A percentile compares a stretch with the other conserved stretches of the same genome.
Evolutionary conservation across 2,797 vertebrate genomes (phyloP).

Genomic region (Cephalopachus bancanus): DNA sequence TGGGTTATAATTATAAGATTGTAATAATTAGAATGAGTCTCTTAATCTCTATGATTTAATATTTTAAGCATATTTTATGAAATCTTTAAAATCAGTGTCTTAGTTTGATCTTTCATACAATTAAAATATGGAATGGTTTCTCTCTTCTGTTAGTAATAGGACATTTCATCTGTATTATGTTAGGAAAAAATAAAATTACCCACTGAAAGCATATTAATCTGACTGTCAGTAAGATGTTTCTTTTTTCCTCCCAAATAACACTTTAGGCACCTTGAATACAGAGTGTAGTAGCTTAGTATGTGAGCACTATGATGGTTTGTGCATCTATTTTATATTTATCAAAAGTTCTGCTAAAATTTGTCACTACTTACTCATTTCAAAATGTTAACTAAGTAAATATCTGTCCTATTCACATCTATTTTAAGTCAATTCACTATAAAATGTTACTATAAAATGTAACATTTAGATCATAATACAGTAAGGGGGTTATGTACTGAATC

Average conservation of each 20-base stretch:
- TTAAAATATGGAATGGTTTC: slow-evolving; percentile 14
- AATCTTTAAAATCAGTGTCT: neutral
- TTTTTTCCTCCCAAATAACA: slow-evolving; percentile 41
- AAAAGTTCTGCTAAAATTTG: slow-evolving; percentile 7
- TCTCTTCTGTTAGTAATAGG: neutral
- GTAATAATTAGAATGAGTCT: slow-evolving; percentile 14
- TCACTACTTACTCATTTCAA: neutral
- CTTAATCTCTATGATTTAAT: neutral
- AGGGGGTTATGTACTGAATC: neutral
- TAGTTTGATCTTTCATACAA: slow-evolving; percentile 44
- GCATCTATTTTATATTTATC: neutral
- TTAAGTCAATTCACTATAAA: slow-evolving; percentile 52
- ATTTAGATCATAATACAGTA: neutral
- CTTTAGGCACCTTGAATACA: neutral
- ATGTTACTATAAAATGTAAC: too few relatives aligned
- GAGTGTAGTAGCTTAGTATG: neutral
- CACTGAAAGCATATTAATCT: neutral
- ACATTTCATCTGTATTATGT: neutral
- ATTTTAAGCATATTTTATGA: slow-evolving; percentile 25
- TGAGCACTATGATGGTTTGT: neutral
- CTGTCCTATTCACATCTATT: neutral
- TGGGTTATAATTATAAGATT: neutral
- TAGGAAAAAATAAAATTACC: slow-evolving; percentile 19
- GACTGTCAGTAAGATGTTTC: neutral
- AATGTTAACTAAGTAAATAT: neutral